Conservation (phyloP, 1,140 invertebrate species). For the Doryteuthis pealeii region DNA sequence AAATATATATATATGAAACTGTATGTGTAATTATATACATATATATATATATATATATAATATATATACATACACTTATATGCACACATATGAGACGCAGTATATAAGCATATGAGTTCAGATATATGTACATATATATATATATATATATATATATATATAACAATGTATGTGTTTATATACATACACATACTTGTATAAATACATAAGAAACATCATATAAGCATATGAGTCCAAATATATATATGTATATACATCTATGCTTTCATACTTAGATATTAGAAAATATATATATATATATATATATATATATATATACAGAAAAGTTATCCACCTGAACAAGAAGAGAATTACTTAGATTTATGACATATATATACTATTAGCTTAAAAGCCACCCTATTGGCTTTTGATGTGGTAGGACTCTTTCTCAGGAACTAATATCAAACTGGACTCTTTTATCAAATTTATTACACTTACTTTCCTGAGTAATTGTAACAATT, state of each 20-base stretch:
- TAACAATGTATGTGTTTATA: neutral
- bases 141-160: slow-evolving; percentile 10
- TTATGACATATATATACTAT: too few relatives aligned
- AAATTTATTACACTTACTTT: too few relatives aligned
- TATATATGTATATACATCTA: neutral
- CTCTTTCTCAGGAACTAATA: too few relatives aligned
- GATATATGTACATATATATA: neutral
- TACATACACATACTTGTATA: neutral
- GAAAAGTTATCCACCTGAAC: too few relatives aligned
- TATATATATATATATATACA: neutral
- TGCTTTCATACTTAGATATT: neutral
- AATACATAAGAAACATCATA: neutral
- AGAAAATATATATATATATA: neutral
- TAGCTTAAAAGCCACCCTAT: too few relatives aligned
- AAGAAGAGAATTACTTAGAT: too few relatives aligned
- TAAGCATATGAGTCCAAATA: neutral
- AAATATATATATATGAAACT: too few relatives aligned
- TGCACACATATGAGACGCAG: neutral
- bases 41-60: neutral
- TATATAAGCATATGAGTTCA: neutral
- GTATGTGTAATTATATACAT: too few relatives aligned
- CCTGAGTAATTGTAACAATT: too few relatives aligned
- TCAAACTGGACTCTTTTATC: too few relatives aligned
- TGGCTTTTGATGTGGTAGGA: too few relatives aligned
- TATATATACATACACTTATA: neutral